Base-by-base conservation (phyloP, 2,113 vertebrate species). In the Sander vitreus region DNA sequence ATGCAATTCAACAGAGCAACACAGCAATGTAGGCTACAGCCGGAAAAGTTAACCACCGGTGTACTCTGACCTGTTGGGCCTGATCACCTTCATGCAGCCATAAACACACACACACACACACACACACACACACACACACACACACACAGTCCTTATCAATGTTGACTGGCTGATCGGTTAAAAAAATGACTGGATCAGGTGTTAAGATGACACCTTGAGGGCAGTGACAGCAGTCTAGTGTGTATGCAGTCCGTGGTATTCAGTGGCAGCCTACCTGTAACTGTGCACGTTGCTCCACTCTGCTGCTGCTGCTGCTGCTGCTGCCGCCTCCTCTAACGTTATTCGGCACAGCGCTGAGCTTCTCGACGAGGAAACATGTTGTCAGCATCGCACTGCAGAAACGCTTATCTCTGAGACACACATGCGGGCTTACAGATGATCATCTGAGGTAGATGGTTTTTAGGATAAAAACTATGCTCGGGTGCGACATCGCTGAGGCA, bases 51-150 rank as follows among this genome's bases (percentile, higher is more conserved):
- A 53, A 72, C 73, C 73, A 60, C 53, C n/a, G 10, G 62, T 93
- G 85, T 87, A 90, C 91, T 91, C 78, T 92, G 91, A 92, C 92
- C 90, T 93, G 92, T 90, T 90, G 90, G 87, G 86, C 87, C 85
- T 83, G 77, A 62, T 67, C 66, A 69, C 33, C 73, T n/a, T 43
- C 63, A 33, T 51, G 53, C 65, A n/a, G 3, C 30, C 30, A 59
- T 13, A 13, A 1, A 23, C 10, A 55, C 53, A 55, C 53, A 55
- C 23, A 58, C 12, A 6, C 30, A 19, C 16, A 50, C 18, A 21
- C 23, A 9, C 43, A 3, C 5, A 14, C 21, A 8, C 36, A 23
- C 62, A 23, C 36, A 14, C 33, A 3, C 39, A 25, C 23, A 50
- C 15, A 25, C 16, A 6, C 50, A 5, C 23, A 30, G 8, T 36